These are phyloP conservation scores for Amblyjoppa fuscipennis DNA, from an alignment of 2,888 invertebrate genomes.

Conservation along the genomic window DNA sequence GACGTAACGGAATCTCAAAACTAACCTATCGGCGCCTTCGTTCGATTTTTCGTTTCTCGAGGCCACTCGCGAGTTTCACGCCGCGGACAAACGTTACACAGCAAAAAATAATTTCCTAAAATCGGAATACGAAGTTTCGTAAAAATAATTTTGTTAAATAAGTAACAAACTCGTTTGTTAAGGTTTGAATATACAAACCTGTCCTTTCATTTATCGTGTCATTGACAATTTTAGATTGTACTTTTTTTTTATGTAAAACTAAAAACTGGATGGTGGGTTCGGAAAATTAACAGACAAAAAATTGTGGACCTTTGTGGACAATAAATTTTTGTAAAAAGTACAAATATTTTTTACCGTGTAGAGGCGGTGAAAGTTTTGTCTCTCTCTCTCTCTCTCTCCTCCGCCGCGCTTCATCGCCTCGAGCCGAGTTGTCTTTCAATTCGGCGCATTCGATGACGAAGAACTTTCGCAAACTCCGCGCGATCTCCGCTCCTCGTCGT, in stretches of 20 bases:
- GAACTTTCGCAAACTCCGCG: slow-evolving; percentile 54
- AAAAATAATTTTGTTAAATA: too few species aligned
- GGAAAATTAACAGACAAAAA: too few species aligned
- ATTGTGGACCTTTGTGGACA: too few species aligned
- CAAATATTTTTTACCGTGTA: neutral
- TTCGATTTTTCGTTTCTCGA: slow-evolving; percentile 53
- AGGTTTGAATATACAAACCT: too few species aligned
- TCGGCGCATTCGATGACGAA: slow-evolving; percentile 20
- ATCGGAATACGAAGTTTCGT: too few species aligned
- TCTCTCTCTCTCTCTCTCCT: slow-evolving; percentile 50
- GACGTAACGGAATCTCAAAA: slow-evolving; percentile 36
- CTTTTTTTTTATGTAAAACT: too few species aligned
- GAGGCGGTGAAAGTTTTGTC: slow-evolving; percentile 63
- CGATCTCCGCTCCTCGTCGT: slow-evolving; percentile 3
- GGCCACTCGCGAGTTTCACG: slow-evolving; percentile 54
- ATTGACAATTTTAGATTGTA: too few species aligned
- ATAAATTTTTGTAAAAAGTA: too few species aligned
- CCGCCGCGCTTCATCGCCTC: slow-evolving; percentile 47
- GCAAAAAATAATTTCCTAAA: too few species aligned
- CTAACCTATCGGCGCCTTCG: slow-evolving; percentile 18
- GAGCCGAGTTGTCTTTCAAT: slow-evolving; percentile 12
- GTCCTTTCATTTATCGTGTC: too few species aligned
- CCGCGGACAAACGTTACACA: slow-evolving; percentile 49
- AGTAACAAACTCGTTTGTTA: too few species aligned
- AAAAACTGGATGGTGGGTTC: too few species aligned